Evolutionary conservation across 2,888 invertebrate genomes (phyloP).

Genomic region (Drepana falcataria): DNA sequence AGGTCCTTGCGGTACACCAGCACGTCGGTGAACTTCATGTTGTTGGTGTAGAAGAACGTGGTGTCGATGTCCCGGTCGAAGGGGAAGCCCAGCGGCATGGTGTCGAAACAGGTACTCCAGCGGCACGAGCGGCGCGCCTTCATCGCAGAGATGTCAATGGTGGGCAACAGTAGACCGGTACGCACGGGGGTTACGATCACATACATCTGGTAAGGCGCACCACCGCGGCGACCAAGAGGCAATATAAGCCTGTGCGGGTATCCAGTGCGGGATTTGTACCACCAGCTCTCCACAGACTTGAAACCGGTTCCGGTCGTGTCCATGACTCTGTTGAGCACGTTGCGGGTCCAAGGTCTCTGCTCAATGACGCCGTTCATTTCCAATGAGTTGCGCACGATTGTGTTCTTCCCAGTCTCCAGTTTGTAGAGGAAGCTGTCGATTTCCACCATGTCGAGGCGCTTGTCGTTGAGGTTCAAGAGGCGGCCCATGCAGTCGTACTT

Average conservation of each 20-base stretch:
- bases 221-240: constrained; percentile 83
- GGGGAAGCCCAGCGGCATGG: constrained; percentile 84
- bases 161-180: constrained; percentile 62
- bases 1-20: constrained; percentile 80
- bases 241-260: constrained; percentile 85
- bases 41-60: constrained; percentile 79
- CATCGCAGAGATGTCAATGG: constrained; percentile 63
- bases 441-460: constrained; percentile 64
- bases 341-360: constrained; percentile 76
- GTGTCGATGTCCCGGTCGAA: constrained; percentile 83
- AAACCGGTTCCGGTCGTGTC: constrained; percentile 64
- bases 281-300: constrained; percentile 74
- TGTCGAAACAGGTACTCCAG: constrained; percentile 79
- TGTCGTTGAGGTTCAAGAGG: constrained; percentile 68
- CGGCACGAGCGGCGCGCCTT: constrained; percentile 75
- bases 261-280: constrained; percentile 74
- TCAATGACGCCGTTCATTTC: constrained; percentile 81
- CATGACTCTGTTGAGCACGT: constrained; percentile 33
- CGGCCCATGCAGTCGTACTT: constrained; percentile 83
- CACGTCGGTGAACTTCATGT: constrained; percentile 82
- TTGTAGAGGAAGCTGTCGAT: constrained; percentile 78
- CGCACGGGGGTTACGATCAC: constrained; percentile 79
- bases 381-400: constrained; percentile 82
- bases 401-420: constrained; percentile 82
- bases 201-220: constrained; percentile 81